Percentiles rank a stretch among this genome's conserved stretches.
These are phyloP conservation scores for Whitmania pigra DNA, from an alignment of 1,140 invertebrate genomes.

Conservation along the genomic window DNA sequence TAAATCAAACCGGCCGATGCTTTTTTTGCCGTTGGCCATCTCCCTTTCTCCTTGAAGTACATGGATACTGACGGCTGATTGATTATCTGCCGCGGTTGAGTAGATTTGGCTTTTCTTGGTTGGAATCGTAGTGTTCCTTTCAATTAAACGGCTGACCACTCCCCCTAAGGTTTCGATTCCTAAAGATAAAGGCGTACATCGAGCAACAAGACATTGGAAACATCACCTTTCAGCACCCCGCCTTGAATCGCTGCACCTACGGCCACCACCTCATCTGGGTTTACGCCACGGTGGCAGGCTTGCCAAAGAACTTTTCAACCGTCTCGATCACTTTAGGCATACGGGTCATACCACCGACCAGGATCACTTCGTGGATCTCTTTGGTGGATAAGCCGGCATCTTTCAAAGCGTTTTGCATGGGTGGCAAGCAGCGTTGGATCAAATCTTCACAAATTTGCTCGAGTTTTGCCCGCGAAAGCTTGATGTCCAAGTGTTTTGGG, in stretches of 20 bases:
- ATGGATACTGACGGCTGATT: slow-evolving; percentile 96
- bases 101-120: slow-evolving; percentile 99
- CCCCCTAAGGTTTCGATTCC: slow-evolving; percentile 99
- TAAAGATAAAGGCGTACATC: slow-evolving; percentile 80
- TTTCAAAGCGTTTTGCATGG: slow-evolving; percentile 50
- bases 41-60: slow-evolving; percentile 93
- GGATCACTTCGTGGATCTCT: slow-evolving; percentile 47
- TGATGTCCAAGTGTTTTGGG: slow-evolving; percentile 37
- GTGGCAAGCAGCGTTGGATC: slow-evolving; percentile 24
- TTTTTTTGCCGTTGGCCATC: slow-evolving; percentile 98
- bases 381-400: slow-evolving; percentile 59
- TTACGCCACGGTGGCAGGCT: slow-evolving; percentile 47
- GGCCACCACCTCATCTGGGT: slow-evolving; percentile 57
- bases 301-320: slow-evolving; percentile 49
- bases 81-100: slow-evolving; percentile 97
- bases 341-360: slow-evolving; percentile 56
- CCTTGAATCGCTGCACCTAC: no score
- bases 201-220: neutral
- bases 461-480: slow-evolving; percentile 33
- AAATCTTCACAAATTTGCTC: slow-evolving; percentile 33
- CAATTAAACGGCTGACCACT: slow-evolving; percentile 98
- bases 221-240: slow-evolving; percentile 50
- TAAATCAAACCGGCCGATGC: no score
- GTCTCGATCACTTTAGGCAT: slow-evolving; percentile 54
- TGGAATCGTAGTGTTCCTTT: slow-evolving; percentile 93